A percentile compares a stretch with the other conserved stretches of the same genome.
These are phyloP conservation scores for Xylota segnis DNA, from an alignment of 2,888 invertebrate species.

Conservation along the genomic window DNA sequence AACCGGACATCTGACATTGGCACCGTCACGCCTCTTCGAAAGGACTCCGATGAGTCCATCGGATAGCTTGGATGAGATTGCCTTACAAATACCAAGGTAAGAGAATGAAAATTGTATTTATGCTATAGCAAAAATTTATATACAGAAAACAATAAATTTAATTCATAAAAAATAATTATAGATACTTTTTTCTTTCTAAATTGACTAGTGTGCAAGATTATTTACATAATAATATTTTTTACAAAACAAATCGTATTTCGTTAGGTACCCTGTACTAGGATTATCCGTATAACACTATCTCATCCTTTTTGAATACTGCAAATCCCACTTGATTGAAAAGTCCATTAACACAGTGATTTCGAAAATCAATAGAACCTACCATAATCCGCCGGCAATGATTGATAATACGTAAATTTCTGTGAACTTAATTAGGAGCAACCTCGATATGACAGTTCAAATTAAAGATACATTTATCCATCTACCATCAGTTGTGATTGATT, in stretches of 20 bases:
- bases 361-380: neutral
- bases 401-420: neutral
- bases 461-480: neutral
- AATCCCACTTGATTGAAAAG: neutral
- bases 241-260: too few relatives aligned
- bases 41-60: constrained; percentile 92
- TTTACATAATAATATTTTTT: too few relatives aligned
- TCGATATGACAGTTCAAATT: neutral
- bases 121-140: neutral
- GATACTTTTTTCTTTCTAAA: too few relatives aligned
- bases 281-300: too few relatives aligned
- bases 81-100: constrained; percentile 96
- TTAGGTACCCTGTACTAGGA: too few relatives aligned
- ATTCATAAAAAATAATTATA: too few relatives aligned
- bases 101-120: constrained; percentile 45
- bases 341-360: neutral
- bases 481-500: constrained; percentile 24
- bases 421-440: neutral
- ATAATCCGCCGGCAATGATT: neutral
- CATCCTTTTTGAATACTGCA: neutral
- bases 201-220: too few relatives aligned
- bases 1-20: constrained; percentile 87
- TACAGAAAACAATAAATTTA: neutral
- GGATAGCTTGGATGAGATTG: constrained; percentile 96
- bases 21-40: constrained; percentile 93